phyloP scores from a whole-genome alignment of 2,113 vertebrate genomes.

The Calidris pugnax region DNA sequence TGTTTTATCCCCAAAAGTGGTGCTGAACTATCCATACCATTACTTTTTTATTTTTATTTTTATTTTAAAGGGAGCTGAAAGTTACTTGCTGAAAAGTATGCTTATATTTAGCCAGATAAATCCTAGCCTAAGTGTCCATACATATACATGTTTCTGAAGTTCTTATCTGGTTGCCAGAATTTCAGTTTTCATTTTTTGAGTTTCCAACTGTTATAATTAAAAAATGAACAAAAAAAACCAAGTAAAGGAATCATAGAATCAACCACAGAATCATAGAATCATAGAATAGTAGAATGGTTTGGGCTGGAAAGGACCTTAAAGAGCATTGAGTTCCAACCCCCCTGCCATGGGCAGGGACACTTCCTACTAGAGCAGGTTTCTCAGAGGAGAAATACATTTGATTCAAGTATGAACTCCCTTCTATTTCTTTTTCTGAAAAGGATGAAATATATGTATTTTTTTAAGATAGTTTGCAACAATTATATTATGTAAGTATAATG shows the following conservation, averaged over 20 bases:
- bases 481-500: not conserved
- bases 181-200: not conserved
- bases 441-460: not conserved
- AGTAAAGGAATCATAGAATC: too few species aligned
- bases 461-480: not conserved
- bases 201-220: not conserved
- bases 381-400: not conserved
- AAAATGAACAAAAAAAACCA: not conserved
- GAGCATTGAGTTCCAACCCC: too few species aligned
- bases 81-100: not conserved
- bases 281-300: too few species aligned
- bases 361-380: too few species aligned
- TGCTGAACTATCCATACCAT: not conserved
- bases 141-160: not conserved
- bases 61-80: not conserved
- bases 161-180: not conserved
- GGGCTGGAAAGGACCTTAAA: too few species aligned
- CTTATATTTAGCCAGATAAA: not conserved
- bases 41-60: not conserved
- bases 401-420: not conserved
- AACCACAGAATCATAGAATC: too few species aligned
- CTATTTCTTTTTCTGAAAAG: not conserved
- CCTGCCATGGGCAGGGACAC: too few species aligned
- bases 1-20: not conserved
- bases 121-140: not conserved